Conservation (phyloP, 2,888 invertebrate species). For the Lepidocyrtoides sp. region DNA sequence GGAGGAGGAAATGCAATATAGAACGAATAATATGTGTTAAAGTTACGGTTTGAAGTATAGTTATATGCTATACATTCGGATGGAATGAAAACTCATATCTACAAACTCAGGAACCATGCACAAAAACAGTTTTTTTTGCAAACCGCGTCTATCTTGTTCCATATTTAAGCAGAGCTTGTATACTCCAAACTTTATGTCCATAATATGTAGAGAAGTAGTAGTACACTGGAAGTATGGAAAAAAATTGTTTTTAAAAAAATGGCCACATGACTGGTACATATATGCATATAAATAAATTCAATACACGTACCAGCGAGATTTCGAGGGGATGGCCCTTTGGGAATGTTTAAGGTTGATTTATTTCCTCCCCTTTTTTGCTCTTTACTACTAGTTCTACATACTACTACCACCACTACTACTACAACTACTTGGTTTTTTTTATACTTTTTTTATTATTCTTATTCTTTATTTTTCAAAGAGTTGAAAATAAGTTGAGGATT, state of each 20-base stretch:
- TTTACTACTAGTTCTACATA: no score
- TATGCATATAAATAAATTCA: conserved; percentile 78
- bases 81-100: no score
- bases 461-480: conserved; percentile 31
- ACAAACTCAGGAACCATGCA: no score
- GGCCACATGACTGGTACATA: conserved; percentile 78
- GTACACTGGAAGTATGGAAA: conserved; percentile 25
- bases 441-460: conserved; percentile 20
- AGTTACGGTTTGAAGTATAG: no score
- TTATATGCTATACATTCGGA: no score
- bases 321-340: conserved; percentile 82
- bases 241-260: conserved; percentile 81
- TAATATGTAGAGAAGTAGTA: neutral
- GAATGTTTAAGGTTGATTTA: conserved; percentile 84
- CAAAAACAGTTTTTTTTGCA: conserved; percentile 46
- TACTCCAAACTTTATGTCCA: no score
- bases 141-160: conserved; percentile 4
- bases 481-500: neutral
- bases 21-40: no score
- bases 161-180: no score
- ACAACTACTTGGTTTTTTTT: no score
- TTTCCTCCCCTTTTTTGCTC: conserved; percentile 76
- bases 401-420: no score
- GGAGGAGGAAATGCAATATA: neutral
- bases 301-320: conserved; percentile 81